Evolutionary conservation across 2,113 vertebrate species (phyloP).

Genomic region (Antechinus flavipes): DNA sequence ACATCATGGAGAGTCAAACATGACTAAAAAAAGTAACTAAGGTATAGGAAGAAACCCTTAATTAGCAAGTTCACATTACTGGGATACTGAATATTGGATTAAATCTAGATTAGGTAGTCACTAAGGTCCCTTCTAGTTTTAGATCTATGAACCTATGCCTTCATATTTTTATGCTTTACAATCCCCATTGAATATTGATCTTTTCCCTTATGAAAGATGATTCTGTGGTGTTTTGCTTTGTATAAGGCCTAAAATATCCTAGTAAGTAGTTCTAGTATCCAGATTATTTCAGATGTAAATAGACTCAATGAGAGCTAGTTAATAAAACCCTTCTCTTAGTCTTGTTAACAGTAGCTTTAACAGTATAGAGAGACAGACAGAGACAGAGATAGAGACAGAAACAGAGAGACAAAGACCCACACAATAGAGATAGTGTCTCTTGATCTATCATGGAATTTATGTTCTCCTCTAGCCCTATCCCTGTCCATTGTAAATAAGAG

Average conservation of each 20-base stretch:
- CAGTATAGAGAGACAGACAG: neutral
- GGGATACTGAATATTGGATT: neutral
- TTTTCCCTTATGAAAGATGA: neutral
- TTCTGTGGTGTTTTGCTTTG: neutral
- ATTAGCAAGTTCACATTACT: neutral
- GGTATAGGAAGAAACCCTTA: neutral
- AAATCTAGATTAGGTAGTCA: neutral
- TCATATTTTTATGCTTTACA: neutral
- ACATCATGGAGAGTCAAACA: no score
- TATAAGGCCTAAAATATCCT: neutral
- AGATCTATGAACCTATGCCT: neutral
- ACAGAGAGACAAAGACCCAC: no score
- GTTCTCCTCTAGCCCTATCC: neutral
- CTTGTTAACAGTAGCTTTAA: neutral
- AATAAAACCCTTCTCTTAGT: neutral
- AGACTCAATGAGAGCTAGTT: neutral
- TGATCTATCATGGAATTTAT: neutral
- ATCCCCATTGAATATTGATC: neutral
- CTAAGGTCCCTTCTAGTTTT: neutral
- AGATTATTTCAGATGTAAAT: neutral
- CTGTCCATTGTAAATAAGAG: neutral
- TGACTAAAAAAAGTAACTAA: neutral
- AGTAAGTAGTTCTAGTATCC: neutral
- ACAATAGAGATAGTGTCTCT: neutral
- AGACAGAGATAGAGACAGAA: no score